A percentile compares a stretch with the other conserved stretches of the same genome.
phyloP scores from a whole-genome alignment of 2,797 vertebrate genomes.

The Toxotes lorentzi region DNA sequence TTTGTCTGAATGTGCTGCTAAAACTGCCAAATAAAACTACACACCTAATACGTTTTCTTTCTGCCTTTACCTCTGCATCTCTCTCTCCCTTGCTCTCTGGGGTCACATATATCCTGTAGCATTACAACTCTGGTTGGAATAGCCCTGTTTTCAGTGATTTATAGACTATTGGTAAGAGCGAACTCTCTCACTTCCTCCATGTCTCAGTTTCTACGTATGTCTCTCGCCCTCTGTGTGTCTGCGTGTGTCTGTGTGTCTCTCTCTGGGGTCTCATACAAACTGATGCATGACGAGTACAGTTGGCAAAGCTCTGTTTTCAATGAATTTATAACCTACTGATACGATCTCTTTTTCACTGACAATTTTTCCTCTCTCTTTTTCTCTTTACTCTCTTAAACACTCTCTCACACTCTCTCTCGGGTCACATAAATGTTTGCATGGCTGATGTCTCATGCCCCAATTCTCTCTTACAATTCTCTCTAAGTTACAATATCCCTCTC shows the following conservation, averaged over 20 bases:
- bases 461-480: neutral
- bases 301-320: conserved; percentile 55
- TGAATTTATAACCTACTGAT: conserved; percentile 65
- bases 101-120: conserved; percentile 61
- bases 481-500: neutral
- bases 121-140: conserved; percentile 47
- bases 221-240: conserved; percentile 34
- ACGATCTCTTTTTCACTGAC: conserved; percentile 52
- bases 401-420: conserved; percentile 36
- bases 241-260: conserved; percentile 25
- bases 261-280: conserved; percentile 65
- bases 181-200: conserved; percentile 41
- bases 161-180: conserved; percentile 37
- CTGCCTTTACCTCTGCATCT: conserved; percentile 17
- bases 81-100: conserved; percentile 52
- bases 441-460: conserved; percentile 9
- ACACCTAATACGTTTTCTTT: conserved; percentile 41
- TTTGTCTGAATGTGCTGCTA: conserved; percentile 23
- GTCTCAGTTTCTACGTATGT: conserved; percentile 29
- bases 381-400: conserved; percentile 33
- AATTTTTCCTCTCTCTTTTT: conserved; percentile 10
- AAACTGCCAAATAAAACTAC: conserved; percentile 62
- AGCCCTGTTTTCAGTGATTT: conserved; percentile 60
- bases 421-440: conserved; percentile 48
- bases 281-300: conserved; percentile 60